Evolutionary conservation across 2,113 vertebrate genomes (phyloP).

Genomic region (Pomatostomus ruficeps): DNA sequence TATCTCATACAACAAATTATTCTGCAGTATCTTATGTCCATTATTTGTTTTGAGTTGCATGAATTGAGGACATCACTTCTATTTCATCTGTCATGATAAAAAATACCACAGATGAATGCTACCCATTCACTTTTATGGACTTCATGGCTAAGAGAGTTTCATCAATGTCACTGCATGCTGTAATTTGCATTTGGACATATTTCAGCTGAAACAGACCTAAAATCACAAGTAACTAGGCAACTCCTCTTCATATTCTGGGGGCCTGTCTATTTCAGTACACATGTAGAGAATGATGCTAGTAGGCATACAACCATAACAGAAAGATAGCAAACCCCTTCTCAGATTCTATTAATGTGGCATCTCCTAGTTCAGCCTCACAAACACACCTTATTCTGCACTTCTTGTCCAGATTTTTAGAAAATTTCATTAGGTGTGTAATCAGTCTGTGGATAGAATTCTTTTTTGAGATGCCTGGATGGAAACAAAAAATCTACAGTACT

Average conservation of each 20-base stretch:
- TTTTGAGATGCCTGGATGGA: background rate
- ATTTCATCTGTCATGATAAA: background rate
- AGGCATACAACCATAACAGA: background rate
- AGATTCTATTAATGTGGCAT: background rate
- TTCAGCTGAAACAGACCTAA: background rate
- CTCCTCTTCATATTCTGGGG: background rate
- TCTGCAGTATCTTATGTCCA: background rate
- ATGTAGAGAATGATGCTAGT: background rate
- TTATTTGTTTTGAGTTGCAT: background rate
- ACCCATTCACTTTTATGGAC: background rate
- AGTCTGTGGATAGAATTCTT: background rate
- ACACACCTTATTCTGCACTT: background rate
- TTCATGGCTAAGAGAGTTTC: background rate
- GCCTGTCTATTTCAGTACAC: background rate
- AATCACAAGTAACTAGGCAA: background rate
- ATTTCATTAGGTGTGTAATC: background rate
- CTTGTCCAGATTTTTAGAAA: background rate
- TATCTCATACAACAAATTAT: background rate
- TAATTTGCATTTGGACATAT: background rate
- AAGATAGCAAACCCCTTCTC: background rate
- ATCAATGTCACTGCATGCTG: background rate
- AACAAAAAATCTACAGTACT: background rate
- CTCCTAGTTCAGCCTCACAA: background rate
- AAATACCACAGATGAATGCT: background rate
- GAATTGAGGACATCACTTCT: background rate